phyloP scores from a whole-genome alignment of 2,797 vertebrate genomes.

The Heteromormyrus szaboi region DNA sequence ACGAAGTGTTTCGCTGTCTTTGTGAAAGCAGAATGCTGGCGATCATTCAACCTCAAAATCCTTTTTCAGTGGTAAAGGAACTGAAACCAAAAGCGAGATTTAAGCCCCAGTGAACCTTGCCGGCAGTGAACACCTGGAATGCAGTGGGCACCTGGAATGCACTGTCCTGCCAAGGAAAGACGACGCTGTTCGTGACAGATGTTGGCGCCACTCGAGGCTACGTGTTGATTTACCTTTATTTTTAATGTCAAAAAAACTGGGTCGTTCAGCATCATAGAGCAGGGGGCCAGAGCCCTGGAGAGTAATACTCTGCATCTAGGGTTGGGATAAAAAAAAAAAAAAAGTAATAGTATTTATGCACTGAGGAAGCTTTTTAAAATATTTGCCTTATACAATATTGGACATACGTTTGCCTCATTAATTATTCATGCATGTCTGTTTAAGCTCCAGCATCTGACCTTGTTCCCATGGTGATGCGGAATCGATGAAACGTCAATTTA shows the following conservation, averaged over 20 bases:
- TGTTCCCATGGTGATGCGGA: not conserved
- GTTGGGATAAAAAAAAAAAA: not conserved
- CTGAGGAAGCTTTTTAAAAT: not conserved
- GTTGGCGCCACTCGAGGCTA: not conserved
- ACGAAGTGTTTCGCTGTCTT: not conserved
- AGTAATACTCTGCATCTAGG: not conserved
- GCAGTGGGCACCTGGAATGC: not conserved
- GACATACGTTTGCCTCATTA: slow-evolving; percentile 2
- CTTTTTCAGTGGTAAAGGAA: not conserved
- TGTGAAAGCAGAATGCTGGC: not conserved
- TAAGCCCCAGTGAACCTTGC: not conserved
- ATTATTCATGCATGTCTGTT: slow-evolving; percentile 1
- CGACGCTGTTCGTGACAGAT: not conserved
- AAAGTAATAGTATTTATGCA: slow-evolving; percentile 9
- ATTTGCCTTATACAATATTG: slow-evolving; percentile 22
- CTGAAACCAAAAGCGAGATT: not conserved
- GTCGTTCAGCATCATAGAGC: not conserved
- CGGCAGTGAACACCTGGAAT: not conserved
- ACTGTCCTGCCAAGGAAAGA: not conserved
- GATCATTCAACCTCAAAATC: not conserved
- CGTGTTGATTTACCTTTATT: not conserved
- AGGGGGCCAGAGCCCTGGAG: not conserved
- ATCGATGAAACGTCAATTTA: not conserved
- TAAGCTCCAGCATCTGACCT: not conserved
- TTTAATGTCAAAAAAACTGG: not conserved